Evolutionary conservation across 2,888 invertebrate genomes (phyloP), one percentile per base, ranked within the genome.

Genomic region (Chrysolina haemoptera): DNA sequence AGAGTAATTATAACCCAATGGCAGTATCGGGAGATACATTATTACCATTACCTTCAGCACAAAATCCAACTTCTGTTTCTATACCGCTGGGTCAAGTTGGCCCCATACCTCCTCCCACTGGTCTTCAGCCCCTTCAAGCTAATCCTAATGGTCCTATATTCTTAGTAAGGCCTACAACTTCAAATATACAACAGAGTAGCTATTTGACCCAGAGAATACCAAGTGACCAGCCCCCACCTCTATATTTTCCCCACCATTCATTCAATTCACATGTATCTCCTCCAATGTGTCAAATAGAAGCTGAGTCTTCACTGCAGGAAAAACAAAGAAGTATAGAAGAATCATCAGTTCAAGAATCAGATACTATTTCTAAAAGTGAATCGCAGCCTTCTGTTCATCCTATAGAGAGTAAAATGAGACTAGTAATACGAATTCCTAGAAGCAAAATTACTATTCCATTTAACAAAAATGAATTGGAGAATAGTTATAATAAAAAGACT

Each of bases 371-470:
- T 12, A 55, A 46, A 40, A 22, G 8, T 48, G 18, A 35, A 10
- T 16, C 22, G 55, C 50, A 55, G 12, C 48, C 35, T 41, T 46
- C 35, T 35, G 43, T 66, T 40, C 67, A 70, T 70, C 70, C 73
- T 4, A 76, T 76, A 55, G 76, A 76, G 53, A 65, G 62, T 9
- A 73, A 76, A 35, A 41, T 50, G 40, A 73, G 70, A n/a, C 41
- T 76, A n/a, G 65, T 76, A 16, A 63, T 76, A 9, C 41, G 62
- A 43, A 68, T 76, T 63, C 70, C 76, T 18, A 72, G 76, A 12
- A 68, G 67, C 55, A 48, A 73, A 22, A 63, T 73, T 16, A 46
- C 46, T 20, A 9, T 73, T 48, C 70, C 73, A 27, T 18, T n/a
- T 6, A 50, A 66, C n/a, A 35, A 59, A 18, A 40, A 14, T 40